These are phyloP conservation scores for Cynodonichthys magdalenae DNA, from an alignment of 2,797 vertebrate species.

Conservation along the genomic window DNA sequence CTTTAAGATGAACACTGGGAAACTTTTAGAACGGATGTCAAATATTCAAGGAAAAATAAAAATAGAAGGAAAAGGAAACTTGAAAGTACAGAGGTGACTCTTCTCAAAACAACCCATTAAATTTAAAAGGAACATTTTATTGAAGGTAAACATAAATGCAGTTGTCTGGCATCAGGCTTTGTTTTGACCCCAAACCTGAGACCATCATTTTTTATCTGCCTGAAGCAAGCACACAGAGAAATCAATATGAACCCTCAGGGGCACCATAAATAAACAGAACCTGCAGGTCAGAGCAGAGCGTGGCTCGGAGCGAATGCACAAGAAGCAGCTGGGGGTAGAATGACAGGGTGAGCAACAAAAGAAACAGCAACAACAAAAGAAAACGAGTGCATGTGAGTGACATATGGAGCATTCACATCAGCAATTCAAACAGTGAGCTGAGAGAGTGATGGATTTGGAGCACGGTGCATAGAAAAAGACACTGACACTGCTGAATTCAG, in stretches of 20 bases:
- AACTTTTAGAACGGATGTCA: neutral
- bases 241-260: constrained; percentile 45
- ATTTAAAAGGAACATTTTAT: constrained; percentile 22
- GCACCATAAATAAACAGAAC: constrained; percentile 51
- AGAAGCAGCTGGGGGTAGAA: constrained; percentile 31
- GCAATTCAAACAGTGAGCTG: constrained; percentile 26
- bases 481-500: constrained; percentile 7
- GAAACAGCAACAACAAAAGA: no score
- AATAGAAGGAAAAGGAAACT: neutral
- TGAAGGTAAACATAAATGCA: constrained; percentile 37
- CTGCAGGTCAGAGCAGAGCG: constrained; percentile 37
- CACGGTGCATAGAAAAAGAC: constrained; percentile 28
- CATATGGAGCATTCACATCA: constrained; percentile 12
- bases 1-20: neutral
- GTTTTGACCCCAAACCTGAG: constrained; percentile 23
- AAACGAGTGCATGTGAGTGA: constrained; percentile 28
- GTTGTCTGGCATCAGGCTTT: constrained; percentile 16
- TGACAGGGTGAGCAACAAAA: constrained; percentile 12
- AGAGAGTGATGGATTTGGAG: constrained; percentile 39
- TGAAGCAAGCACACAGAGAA: constrained; percentile 27
- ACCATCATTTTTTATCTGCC: constrained; percentile 39
- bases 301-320: constrained; percentile 27
- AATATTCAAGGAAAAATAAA: neutral
- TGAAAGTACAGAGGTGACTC: neutral
- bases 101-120: neutral